Evolutionary conservation across 2,888 invertebrate species (phyloP).

Genomic region (Cephus nigrinus): DNA sequence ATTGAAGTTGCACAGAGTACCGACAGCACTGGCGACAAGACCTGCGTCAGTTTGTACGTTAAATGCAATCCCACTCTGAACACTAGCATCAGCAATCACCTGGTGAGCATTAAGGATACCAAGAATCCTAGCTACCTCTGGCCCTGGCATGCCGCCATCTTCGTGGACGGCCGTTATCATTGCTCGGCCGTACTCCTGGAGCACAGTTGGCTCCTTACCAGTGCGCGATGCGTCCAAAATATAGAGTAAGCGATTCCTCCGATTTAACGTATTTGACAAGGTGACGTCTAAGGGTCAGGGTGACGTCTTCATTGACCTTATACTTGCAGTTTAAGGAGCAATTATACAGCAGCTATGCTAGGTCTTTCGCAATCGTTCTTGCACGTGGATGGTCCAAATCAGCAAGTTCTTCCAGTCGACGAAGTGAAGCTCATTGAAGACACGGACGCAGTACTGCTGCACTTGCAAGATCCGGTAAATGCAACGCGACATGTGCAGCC

Average conservation of each 20-base stretch:
- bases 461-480: slow-evolving; percentile 71
- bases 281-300: not conserved
- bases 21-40: slow-evolving; percentile 15
- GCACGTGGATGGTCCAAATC: slow-evolving; percentile 74
- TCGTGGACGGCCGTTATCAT: slow-evolving; percentile 75
- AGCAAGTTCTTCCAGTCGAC: slow-evolving; percentile 76
- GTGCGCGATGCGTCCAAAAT: slow-evolving; percentile 66
- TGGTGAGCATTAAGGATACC: slow-evolving; percentile 26
- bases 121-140: slow-evolving; percentile 64
- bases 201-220: slow-evolving; percentile 74
- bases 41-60: slow-evolving; percentile 47
- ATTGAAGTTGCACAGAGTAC: slow-evolving; percentile 8
- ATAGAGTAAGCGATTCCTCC: slow-evolving; percentile 62
- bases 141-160: slow-evolving; percentile 83
- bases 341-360: slow-evolving; percentile 74
- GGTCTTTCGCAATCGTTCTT: slow-evolving; percentile 76
- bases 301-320: not conserved
- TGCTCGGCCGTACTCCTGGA: slow-evolving; percentile 79
- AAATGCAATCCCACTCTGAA: slow-evolving; percentile 46
- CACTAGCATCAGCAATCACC: slow-evolving; percentile 25
- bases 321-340: slow-evolving; percentile 67
- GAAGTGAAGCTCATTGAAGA: slow-evolving; percentile 70
- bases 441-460: slow-evolving; percentile 74
- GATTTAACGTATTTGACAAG: not conserved
- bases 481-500: slow-evolving; percentile 77